phyloP scores from a whole-genome alignment of 2,797 vertebrate species.

The Propithecus deckenii region DNA sequence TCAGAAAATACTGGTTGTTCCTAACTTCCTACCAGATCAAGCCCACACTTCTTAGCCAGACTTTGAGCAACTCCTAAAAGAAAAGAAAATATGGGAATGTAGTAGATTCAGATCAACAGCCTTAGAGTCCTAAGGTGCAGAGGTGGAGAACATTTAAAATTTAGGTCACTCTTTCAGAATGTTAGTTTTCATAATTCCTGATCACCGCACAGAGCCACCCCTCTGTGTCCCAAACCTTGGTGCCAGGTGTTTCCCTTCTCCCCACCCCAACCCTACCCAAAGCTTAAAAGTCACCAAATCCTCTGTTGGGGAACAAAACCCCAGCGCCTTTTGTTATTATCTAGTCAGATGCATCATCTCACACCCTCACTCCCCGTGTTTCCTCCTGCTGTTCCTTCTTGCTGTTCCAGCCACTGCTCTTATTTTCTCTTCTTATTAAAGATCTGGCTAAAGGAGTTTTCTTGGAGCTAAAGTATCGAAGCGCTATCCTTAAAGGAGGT shows the following conservation, averaged over 20 bases:
- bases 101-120: neutral
- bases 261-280: neutral
- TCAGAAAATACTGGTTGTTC: neutral
- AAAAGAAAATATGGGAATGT: neutral
- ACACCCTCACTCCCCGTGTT: fast-evolving
- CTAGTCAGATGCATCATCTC: neutral
- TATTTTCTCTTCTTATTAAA: neutral
- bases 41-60: neutral
- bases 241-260: neutral
- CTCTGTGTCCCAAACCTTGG: neutral
- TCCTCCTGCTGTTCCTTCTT: neutral
- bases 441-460: conserved; percentile 40
- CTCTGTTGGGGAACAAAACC: neutral
- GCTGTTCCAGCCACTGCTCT: neutral
- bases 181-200: too few species aligned
- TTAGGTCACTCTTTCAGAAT: neutral
- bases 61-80: neutral
- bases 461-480: conserved; percentile 44
- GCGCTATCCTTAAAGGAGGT: neutral
- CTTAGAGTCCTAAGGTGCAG: neutral
- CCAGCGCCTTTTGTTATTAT: neutral
- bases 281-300: neutral
- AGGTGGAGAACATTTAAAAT: neutral
- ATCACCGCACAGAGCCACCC: neutral
- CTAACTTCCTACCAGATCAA: neutral